A percentile compares a stretch with the other conserved stretches of the same genome.
Evolutionary conservation across 2,113 vertebrate species (phyloP).

Genomic region (Aleadryas rufinucha): DNA sequence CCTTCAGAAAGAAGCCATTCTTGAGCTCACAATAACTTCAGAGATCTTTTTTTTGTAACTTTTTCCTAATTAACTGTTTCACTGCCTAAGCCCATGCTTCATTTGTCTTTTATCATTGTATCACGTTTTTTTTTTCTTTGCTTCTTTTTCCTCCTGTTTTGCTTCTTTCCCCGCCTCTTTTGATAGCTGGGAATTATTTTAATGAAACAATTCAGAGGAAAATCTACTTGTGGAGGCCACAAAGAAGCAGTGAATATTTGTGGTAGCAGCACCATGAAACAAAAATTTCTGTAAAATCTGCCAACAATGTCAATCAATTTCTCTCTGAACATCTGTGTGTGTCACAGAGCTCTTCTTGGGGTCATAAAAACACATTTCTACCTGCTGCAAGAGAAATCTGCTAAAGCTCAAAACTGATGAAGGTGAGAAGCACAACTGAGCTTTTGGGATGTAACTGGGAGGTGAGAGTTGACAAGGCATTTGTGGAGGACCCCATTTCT

Average conservation of each 20-base stretch:
- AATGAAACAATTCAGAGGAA: background rate
- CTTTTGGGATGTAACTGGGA: background rate
- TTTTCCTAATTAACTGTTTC: conserved; percentile 58
- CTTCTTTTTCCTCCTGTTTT: background rate
- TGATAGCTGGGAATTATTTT: background rate
- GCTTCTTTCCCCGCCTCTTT: background rate
- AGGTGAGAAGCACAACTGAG: background rate
- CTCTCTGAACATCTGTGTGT: background rate
- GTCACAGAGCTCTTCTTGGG: background rate
- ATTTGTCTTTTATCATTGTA: background rate
- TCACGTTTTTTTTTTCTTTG: background rate
- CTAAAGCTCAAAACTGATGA: background rate
- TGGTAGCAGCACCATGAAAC: background rate
- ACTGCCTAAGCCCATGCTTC: background rate
- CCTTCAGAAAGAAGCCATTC: conserved; percentile 61
- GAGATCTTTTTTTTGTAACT: background rate
- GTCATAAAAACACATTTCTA: background rate
- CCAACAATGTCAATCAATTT: background rate
- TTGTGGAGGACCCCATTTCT: background rate
- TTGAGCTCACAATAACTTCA: conserved; percentile 45
- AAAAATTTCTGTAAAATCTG: background rate
- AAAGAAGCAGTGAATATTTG: background rate
- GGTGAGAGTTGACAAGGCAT: background rate
- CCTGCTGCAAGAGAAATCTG: background rate
- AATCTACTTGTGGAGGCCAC: background rate